Percentiles rank a stretch among this genome's conserved stretches.
phyloP scores from a whole-genome alignment of 2,888 invertebrate genomes.

The Syrista parreyssii region DNA sequence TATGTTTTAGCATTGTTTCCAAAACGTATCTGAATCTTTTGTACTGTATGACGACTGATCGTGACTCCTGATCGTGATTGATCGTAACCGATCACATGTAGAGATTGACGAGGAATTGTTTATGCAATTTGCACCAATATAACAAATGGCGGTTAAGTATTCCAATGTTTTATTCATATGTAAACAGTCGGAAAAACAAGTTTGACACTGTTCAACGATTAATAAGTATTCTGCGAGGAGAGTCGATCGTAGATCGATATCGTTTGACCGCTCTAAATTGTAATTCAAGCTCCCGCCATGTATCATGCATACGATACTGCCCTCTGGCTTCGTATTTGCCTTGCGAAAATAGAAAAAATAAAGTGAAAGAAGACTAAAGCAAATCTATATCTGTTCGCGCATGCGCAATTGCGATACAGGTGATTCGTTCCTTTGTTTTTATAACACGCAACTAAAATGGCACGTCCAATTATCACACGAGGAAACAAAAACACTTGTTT shows the following conservation, averaged over 20 bases:
- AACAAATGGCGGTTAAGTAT: neutral
- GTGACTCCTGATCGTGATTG: neutral
- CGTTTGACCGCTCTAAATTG: neutral
- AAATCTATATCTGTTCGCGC: neutral
- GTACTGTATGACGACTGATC: too few species aligned
- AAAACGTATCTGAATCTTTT: too few species aligned
- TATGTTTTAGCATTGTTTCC: too few species aligned
- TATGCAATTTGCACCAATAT: neutral
- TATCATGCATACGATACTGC: neutral
- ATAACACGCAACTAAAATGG: neutral
- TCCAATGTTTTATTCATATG: neutral
- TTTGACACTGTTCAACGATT: neutral
- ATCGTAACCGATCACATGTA: neutral
- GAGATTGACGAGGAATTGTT: neutral
- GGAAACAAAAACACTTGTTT: neutral
- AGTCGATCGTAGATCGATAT: neutral
- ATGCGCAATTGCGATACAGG: neutral
- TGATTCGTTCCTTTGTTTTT: neutral
- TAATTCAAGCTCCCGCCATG: neutral
- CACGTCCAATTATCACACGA: neutral
- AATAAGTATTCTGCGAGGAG: neutral
- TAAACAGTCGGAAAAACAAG: neutral
- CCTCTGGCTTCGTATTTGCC: neutral
- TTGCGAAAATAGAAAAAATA: neutral
- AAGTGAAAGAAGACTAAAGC: neutral